Conservation (phyloP, 2,888 invertebrate species). For the Drosophila nigricruria region DNA sequence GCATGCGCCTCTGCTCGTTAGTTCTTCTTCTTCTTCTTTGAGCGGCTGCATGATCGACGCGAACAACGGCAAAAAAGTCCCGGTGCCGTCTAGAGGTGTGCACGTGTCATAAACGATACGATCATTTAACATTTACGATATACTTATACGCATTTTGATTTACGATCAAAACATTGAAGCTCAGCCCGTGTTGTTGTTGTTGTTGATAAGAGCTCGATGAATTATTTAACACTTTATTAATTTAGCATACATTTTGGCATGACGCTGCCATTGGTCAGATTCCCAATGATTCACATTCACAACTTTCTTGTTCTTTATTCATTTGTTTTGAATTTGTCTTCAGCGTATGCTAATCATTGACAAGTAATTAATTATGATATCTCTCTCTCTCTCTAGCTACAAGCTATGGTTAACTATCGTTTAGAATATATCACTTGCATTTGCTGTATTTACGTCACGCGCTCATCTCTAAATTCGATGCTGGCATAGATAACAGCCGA, state of each 20-base stretch:
- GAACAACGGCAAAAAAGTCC: constrained; percentile 34
- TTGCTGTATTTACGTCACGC: constrained; percentile 6
- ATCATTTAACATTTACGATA: background rate
- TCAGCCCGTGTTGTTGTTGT: background rate
- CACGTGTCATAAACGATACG: constrained; percentile 16
- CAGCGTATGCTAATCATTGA: constrained; percentile 22
- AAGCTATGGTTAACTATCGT: background rate
- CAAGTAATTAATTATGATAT: background rate
- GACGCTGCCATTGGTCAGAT: background rate
- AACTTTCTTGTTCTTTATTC: background rate
- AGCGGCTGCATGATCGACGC: constrained; percentile 44
- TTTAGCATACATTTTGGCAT: constrained; percentile 7
- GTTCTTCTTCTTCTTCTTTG: constrained; percentile 14
- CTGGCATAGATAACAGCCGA: constrained; percentile 43
- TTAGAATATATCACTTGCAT: background rate
- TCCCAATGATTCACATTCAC: background rate
- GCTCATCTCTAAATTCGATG: constrained; percentile 39
- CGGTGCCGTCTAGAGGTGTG: constrained; percentile 48
- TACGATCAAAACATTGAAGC: background rate
- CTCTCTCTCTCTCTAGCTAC: background rate
- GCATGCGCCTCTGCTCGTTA: background rate
- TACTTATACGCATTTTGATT: background rate
- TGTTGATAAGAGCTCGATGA: constrained; percentile 1
- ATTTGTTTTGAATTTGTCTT: background rate
- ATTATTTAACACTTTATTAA: background rate